Evolutionary conservation across 2,888 invertebrate genomes (phyloP).

Genomic region (Scaptomyza reducta): DNA sequence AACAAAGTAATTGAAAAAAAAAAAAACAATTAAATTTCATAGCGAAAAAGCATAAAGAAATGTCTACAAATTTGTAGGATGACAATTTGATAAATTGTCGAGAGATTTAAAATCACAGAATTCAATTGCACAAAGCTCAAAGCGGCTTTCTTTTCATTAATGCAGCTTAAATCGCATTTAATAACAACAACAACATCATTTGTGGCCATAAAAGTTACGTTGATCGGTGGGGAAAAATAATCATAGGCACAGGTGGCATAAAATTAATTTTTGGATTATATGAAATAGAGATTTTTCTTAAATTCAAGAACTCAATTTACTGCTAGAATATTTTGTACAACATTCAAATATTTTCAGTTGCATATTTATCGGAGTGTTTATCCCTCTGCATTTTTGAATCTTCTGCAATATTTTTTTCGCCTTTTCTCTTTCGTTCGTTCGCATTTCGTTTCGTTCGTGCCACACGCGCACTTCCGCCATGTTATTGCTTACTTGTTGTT

Average conservation of each 20-base stretch:
- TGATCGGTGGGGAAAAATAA: background rate
- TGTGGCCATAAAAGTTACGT: slow-evolving; percentile 12
- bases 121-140: slow-evolving; percentile 47
- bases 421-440: slow-evolving; percentile 3
- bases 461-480: slow-evolving; percentile 73
- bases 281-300: too few species aligned
- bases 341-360: too few species aligned
- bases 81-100: slow-evolving; percentile 49
- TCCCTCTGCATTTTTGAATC: slow-evolving; percentile 41
- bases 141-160: slow-evolving; percentile 57
- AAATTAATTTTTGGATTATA: background rate
- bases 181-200: slow-evolving; percentile 52
- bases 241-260: background rate
- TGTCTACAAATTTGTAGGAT: slow-evolving; percentile 24
- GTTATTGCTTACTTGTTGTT: slow-evolving; percentile 60
- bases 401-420: slow-evolving; percentile 43
- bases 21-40: slow-evolving; percentile 37
- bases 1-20: slow-evolving; percentile 9
- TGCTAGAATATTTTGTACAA: too few species aligned
- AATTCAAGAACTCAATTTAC: too few species aligned
- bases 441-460: slow-evolving; percentile 50
- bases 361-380: background rate
- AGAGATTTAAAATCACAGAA: slow-evolving; percentile 34
- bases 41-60: slow-evolving; percentile 1
- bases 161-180: slow-evolving; percentile 71